A percentile compares a stretch with the other conserved stretches of the same genome.
These are phyloP conservation scores for Drosophila falleni DNA, from an alignment of 2,888 invertebrate species.

Conservation along the genomic window DNA sequence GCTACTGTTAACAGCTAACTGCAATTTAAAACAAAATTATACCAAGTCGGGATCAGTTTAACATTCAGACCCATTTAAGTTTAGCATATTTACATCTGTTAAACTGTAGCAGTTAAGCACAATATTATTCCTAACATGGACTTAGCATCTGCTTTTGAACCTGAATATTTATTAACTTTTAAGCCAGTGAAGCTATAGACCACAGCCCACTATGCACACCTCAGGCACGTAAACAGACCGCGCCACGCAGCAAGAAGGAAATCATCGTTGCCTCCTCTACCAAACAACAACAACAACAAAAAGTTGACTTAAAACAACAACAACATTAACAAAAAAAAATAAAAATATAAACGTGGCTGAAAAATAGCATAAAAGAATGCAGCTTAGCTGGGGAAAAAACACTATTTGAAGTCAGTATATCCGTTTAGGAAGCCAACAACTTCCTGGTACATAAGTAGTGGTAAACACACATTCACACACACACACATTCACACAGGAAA, in stretches of 20 bases:
- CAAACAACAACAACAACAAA: slow-evolving; percentile 39
- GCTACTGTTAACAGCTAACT: neutral
- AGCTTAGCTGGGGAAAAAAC: slow-evolving; percentile 38
- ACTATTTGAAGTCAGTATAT: slow-evolving; percentile 76
- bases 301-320: slow-evolving; percentile 16
- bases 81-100: neutral
- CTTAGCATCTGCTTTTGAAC: neutral
- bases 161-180: neutral
- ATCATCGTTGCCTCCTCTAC: slow-evolving; percentile 29
- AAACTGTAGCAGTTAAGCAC: neutral
- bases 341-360: slow-evolving; percentile 17
- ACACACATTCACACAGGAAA: slow-evolving; percentile 44
- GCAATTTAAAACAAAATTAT: neutral
- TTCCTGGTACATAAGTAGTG: slow-evolving; percentile 71
- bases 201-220: slow-evolving; percentile 35
- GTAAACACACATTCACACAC: slow-evolving; percentile 47
- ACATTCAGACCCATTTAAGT: neutral
- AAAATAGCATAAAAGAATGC: slow-evolving; percentile 47
- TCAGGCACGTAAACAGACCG: slow-evolving; percentile 47
- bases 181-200: neutral
- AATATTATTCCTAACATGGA: neutral
- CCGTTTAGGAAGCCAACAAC: slow-evolving; percentile 80
- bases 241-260: slow-evolving; percentile 33
- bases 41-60: too few relatives aligned
- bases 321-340: slow-evolving; percentile 16